Evolutionary conservation across 2,113 vertebrate species (phyloP).

Genomic region (Pavo muticus): DNA sequence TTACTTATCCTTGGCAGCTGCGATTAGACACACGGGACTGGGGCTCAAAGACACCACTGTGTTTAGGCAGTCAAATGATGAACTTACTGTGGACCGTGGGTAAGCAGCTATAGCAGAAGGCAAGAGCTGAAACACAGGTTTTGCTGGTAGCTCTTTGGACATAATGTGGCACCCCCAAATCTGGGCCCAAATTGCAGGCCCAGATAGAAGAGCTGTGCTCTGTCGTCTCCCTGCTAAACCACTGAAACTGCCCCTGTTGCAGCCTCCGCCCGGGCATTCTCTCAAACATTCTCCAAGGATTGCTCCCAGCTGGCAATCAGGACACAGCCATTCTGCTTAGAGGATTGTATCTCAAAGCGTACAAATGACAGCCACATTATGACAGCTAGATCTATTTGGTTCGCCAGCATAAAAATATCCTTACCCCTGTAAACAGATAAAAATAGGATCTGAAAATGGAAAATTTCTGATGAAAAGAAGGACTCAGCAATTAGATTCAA

Average conservation of each 20-base stretch:
- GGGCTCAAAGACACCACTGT: not conserved
- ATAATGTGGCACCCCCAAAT: not conserved
- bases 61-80: not conserved
- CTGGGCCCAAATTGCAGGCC: not conserved
- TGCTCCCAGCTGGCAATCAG: not conserved
- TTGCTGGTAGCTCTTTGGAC: not conserved
- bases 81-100: accelerated
- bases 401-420: not conserved
- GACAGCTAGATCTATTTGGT: not conserved
- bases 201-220: not conserved
- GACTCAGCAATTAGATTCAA: not conserved
- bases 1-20: not conserved
- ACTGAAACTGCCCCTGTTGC: not conserved
- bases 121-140: not conserved
- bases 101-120: not conserved
- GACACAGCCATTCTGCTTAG: not conserved
- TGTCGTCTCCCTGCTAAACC: not conserved
- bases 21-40: not conserved
- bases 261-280: not conserved
- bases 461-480: not conserved
- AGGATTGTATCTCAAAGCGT: not conserved
- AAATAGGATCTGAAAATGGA: not conserved
- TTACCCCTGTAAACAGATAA: not conserved
- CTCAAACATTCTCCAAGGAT: not conserved
- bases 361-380: not conserved